These are phyloP conservation scores for Caenorhabditis panamensis DNA, from an alignment of 2,888 invertebrate species.

Conservation along the genomic window DNA sequence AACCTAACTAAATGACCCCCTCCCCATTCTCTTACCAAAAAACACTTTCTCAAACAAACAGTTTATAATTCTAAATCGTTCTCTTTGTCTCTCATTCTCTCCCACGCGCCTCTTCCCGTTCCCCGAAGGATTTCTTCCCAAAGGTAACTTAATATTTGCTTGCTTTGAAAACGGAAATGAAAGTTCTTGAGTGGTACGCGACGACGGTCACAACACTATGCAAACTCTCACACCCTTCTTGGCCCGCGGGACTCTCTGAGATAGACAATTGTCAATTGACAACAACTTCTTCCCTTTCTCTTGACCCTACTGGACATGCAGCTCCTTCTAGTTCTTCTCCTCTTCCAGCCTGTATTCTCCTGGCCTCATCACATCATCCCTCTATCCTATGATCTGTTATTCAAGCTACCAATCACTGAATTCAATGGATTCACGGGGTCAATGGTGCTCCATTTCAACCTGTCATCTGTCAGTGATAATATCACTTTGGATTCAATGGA, in stretches of 20 bases:
- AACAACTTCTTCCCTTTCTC: too few species aligned
- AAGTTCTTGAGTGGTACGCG: constrained; percentile 52
- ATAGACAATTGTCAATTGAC: constrained; percentile 2
- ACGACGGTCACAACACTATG: constrained; percentile 48
- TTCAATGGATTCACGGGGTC: constrained; percentile 65
- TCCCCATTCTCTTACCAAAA: constrained; percentile 14
- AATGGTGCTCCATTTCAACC: constrained; percentile 65
- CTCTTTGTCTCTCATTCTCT: neutral
- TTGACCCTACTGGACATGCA: too few species aligned
- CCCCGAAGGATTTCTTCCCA: constrained; percentile 10
- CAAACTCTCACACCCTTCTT: constrained; percentile 48
- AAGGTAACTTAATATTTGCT: constrained; percentile 55
- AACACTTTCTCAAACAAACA: constrained; percentile 20
- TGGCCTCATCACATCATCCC: constrained; percentile 53
- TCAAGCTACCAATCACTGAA: constrained; percentile 64
- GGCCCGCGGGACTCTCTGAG: neutral
- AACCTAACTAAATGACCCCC: too few species aligned
- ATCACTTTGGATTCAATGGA: constrained; percentile 63
- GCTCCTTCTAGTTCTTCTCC: constrained; percentile 10
- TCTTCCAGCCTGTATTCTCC: constrained; percentile 7
- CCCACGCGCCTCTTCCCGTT: constrained; percentile 17
- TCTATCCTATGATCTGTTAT: constrained; percentile 63
- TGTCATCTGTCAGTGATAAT: constrained; percentile 48
- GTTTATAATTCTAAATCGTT: constrained; percentile 11
- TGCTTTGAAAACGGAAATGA: constrained; percentile 55